Conservation (phyloP, 2,113 vertebrate genomes). For the Melanerpes formicivorus region DNA sequence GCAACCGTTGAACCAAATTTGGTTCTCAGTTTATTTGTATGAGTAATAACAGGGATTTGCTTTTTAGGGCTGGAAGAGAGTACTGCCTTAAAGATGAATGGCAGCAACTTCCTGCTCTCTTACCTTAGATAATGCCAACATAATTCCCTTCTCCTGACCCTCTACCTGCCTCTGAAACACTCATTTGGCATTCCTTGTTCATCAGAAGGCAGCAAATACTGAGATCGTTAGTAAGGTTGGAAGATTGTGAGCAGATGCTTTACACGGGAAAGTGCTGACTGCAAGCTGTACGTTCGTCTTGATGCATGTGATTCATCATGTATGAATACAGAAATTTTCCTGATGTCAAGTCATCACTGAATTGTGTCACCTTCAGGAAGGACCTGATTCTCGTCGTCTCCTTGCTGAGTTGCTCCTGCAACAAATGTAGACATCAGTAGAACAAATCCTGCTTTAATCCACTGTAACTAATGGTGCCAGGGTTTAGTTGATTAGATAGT, state of each 20-base stretch:
- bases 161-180: not conserved
- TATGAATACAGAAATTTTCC: not conserved
- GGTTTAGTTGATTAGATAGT: too few relatives aligned
- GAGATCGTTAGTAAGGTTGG: not conserved
- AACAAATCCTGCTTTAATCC: not conserved
- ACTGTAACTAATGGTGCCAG: not conserved
- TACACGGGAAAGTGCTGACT: not conserved
- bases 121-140: not conserved
- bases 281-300: not conserved
- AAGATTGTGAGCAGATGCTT: not conserved
- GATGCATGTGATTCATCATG: not conserved
- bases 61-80: not conserved
- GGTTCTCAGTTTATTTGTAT: not conserved
- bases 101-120: not conserved
- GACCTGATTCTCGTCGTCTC: not conserved
- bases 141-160: not conserved
- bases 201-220: not conserved
- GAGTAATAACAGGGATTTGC: not conserved
- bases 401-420: not conserved
- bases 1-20: not conserved
- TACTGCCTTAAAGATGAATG: not conserved
- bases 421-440: not conserved
- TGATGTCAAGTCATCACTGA: not conserved
- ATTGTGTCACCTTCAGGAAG: not conserved
- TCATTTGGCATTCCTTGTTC: constrained; percentile 1